Percentiles rank a stretch among this genome's conserved stretches.
Conservation (phyloP, 2,797 vertebrate species). For the Microctenopoma stevenorrisi region DNA sequence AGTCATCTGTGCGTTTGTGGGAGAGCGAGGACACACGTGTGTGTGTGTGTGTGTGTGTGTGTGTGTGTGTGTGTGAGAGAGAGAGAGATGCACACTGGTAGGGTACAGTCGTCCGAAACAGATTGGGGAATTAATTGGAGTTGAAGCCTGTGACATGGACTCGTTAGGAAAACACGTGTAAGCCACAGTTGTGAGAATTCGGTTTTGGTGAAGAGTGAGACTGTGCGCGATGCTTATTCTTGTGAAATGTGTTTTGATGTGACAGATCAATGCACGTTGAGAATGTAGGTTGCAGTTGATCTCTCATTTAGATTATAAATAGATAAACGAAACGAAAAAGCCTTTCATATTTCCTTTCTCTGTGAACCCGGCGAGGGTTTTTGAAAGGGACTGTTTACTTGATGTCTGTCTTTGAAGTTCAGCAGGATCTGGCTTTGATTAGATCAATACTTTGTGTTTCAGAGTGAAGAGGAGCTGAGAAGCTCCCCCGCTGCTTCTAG, state of each 20-base stretch:
- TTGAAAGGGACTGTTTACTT: conserved; percentile 91
- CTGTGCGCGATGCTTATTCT: conserved; percentile 64
- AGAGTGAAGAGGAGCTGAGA: conserved; percentile 89
- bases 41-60: conserved; percentile 2
- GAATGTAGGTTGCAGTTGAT: conserved; percentile 77
- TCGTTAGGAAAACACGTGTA: conserved; percentile 80
- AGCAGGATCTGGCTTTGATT: conserved; percentile 95
- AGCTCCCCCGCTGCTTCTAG: conserved; percentile 92
- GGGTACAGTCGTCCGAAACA: conserved; percentile 59
- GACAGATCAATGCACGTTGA: conserved; percentile 72
- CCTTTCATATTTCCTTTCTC: conserved; percentile 75
- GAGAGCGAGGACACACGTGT: conserved; percentile 47
- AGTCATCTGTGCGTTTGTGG: conserved; percentile 25
- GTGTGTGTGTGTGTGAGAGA: background rate
- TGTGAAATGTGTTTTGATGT: conserved; percentile 75
- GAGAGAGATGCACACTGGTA: conserved; percentile 43
- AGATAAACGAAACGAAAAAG: conserved; percentile 76
- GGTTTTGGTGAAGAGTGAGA: conserved; percentile 55
- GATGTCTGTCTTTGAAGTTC: conserved; percentile 91
- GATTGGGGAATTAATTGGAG: conserved; percentile 77
- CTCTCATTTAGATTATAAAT: conserved; percentile 82
- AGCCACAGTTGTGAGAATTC: conserved; percentile 66
- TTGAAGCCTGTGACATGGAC: conserved; percentile 76
- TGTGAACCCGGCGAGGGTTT: conserved; percentile 70
- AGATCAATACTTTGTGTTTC: conserved; percentile 94